Percentiles rank a stretch among this genome's conserved stretches.
Conservation (phyloP, 2,797 vertebrate genomes). For the Psittacula echo region DNA sequence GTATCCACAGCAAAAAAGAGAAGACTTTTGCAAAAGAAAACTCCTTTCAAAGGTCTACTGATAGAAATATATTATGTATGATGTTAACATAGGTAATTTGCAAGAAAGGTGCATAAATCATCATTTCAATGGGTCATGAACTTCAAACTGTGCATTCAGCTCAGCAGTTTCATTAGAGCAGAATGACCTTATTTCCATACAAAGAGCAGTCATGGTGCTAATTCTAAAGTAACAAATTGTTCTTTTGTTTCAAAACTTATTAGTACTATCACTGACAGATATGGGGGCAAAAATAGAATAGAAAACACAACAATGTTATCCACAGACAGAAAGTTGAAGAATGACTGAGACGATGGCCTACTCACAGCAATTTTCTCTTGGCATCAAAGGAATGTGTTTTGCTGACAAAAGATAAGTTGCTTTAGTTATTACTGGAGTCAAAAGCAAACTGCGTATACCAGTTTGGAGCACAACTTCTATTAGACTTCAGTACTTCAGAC, state of each 20-base stretch:
- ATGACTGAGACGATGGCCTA: not conserved
- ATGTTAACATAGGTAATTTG: constrained; percentile 21
- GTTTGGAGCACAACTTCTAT: not conserved
- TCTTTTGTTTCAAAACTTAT: constrained; percentile 25
- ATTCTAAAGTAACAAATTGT: constrained; percentile 57
- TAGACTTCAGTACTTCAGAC: not conserved
- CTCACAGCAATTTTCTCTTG: constrained; percentile 36
- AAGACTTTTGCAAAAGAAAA: not conserved
- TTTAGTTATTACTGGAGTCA: constrained; percentile 1
- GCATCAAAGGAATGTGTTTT: constrained; percentile 7
- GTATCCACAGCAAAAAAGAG: not conserved
- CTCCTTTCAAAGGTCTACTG: not conserved
- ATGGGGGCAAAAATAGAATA: not conserved
- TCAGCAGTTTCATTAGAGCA: constrained; percentile 50
- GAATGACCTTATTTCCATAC: constrained; percentile 60
- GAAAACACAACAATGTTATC: not conserved
- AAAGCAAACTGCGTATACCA: not conserved
- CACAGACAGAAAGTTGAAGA: not conserved
- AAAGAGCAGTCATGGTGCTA: constrained; percentile 30
- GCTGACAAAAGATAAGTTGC: not conserved
- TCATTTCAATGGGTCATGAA: constrained; percentile 41
- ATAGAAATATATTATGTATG: constrained; percentile 15
- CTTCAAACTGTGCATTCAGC: constrained; percentile 51
- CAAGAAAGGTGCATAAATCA: constrained; percentile 52
- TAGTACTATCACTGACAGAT: not conserved